Percentiles rank a stretch among this genome's conserved stretches.
Conservation (phyloP, 1,140 invertebrate genomes). For the Drosophila varians region DNA sequence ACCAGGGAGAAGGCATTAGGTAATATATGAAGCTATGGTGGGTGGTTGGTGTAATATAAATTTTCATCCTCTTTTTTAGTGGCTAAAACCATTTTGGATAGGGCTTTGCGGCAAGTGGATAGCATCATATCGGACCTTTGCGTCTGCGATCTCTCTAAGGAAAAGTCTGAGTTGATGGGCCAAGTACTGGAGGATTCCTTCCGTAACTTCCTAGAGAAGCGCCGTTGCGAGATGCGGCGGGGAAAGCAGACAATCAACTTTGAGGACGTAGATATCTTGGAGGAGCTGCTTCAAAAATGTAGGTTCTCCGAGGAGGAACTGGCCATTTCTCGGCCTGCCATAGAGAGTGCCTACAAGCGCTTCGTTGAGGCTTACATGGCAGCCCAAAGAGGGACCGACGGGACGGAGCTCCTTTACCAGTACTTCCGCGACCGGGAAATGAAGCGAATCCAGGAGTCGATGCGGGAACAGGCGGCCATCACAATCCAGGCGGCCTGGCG, state of each 20-base stretch:
- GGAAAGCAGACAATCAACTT: slow-evolving; percentile 65
- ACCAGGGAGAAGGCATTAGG: slow-evolving; percentile 86
- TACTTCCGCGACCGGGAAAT: slow-evolving; percentile 76
- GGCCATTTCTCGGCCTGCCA: slow-evolving; percentile 60
- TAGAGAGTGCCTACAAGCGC: slow-evolving; percentile 72
- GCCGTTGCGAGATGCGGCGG: slow-evolving; percentile 67
- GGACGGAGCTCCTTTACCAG: slow-evolving; percentile 73
- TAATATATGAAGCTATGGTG: slow-evolving; percentile 24
- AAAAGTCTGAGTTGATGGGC: slow-evolving; percentile 66
- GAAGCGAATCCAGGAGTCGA: slow-evolving; percentile 48
- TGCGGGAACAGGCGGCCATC: slow-evolving; percentile 46
- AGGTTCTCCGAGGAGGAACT: slow-evolving; percentile 64
- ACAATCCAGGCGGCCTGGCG: slow-evolving; percentile 70
- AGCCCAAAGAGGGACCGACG: slow-evolving; percentile 53
- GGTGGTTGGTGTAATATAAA: too few relatives aligned
- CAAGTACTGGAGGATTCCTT: slow-evolving; percentile 75
- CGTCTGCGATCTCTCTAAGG: slow-evolving; percentile 66
- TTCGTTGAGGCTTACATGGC: slow-evolving; percentile 78
- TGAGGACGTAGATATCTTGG: slow-evolving; percentile 65
- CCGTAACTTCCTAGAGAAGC: slow-evolving; percentile 68
- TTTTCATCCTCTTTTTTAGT: slow-evolving; percentile 28
- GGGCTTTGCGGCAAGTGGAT: slow-evolving; percentile 63
- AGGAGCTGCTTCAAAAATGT: slow-evolving; percentile 69
- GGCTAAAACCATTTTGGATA: slow-evolving; percentile 69
- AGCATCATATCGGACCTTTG: slow-evolving; percentile 74